Evolutionary conservation across 2,888 invertebrate genomes (phyloP), one percentile per base, ranked within the genome.

Genomic region (Caenorhabditis japonica): DNA sequence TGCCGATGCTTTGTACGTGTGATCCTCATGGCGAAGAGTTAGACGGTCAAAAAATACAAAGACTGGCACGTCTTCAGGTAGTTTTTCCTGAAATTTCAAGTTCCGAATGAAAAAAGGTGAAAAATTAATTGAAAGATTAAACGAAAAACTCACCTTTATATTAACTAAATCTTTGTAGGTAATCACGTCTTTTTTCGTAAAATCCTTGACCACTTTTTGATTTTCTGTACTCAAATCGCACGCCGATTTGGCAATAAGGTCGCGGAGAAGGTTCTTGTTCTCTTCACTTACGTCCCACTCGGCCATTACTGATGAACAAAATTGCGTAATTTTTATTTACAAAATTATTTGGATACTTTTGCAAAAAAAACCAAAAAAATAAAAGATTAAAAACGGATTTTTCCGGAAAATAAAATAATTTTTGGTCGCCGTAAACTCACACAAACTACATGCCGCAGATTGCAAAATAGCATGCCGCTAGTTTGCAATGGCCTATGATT

Each of bases 1-100:
- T n/a, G 38, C 44, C 8, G 77, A 77, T 19, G 77, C 77, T 25
- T 52, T 61, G 47, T 76, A 72, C 0, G 60, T 66, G 39, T 76
- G 58, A 47, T 68, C 51, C 17, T 70, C 66, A 43, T 58, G 49
- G 13, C 53, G 55, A 17, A 71, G 46, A 7, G 49, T 56, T 5
- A 75, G 38, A 17, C 53, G 44, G 21, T 71, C 62, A 58, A 71
- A 66, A 43, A 75, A 75, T 17, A 56, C 66, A 15, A 55, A 75
- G 5, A 75, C 61, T 30, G 75, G 75, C 4, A 75, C 34, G 59
- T 71, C 58, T 13, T 55, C 36, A 3, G 66, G 66, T 4, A 75
- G 39, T 43, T 66, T 68, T 46, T 60, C 39, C 75, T 75, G 43
- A 7, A 58, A 60, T 47, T 25, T n/a, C 25, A 10, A 46, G 34